Evolutionary conservation across 2,113 vertebrate genomes (phyloP), one percentile per base, ranked within the genome.

Genomic region (Anthoscopus minutus): DNA sequence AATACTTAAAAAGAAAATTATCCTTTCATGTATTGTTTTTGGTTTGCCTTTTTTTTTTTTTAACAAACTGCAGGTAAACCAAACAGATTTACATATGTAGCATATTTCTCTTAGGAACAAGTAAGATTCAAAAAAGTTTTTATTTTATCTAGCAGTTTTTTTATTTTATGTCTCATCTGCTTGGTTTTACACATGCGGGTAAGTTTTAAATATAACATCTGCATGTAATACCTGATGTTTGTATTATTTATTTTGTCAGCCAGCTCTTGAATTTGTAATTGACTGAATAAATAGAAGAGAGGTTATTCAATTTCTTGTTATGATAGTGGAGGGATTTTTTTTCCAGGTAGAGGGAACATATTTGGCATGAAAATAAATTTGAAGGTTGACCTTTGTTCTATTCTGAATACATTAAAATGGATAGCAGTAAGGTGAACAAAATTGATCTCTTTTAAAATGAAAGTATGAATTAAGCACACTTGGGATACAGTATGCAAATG

Each of bases 401-500:
- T 71, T 96, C 92, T 53, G 92, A 97, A 89, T 71, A 42, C 65
- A 92, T 93, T 95, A 57, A 93, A 95, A 65, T 92, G 35, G 76
- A 27, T 96, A 88, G 92, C 87, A 93, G 51, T 95, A 91, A 97
- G 85, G 81, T 94, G 94, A 97, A 92, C 38, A 88, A 58, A 80
- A 94, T 48, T 17, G 50, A 93, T 45, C 31, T 81, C 67, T 78
- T 94, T 86, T 87, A 87, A 35, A 86, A 93, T 89, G 38, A 66
- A 95, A 94, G 86, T 92, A 81, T 96, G 51, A 95, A 88, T 95
- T 97, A 96, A 94, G 87, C 92, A 94, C 81, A 71, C 42, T 96
- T 89, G 94, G 88, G 90, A 96, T 94, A 56, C 93, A 67, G 67
- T 92, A 94, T 97, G 87, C 95, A 94, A 96, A 96, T 96, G 37